Evolutionary conservation across 2,113 vertebrate genomes (phyloP).

Genomic region (Pao palembangensis): DNA sequence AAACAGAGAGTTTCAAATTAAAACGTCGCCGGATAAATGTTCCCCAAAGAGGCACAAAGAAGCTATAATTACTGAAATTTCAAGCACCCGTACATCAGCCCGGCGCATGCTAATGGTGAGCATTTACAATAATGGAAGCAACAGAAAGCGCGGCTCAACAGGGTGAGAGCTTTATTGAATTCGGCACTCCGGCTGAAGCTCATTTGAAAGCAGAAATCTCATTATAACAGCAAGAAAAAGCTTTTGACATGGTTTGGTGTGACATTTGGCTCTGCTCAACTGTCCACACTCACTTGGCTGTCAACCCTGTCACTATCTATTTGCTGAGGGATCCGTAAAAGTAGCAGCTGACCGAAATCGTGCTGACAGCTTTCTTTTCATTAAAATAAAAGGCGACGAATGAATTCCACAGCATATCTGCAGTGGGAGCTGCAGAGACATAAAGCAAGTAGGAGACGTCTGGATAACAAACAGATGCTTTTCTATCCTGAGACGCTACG

Average conservation of each 20-base stretch:
- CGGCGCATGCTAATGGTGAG: constrained; percentile 42
- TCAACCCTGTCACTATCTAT: constrained; percentile 73
- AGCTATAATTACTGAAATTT: constrained; percentile 23
- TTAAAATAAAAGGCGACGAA: constrained; percentile 65
- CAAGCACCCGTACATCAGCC: too few relatives aligned
- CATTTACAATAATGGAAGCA: constrained; percentile 34
- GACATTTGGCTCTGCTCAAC: constrained; percentile 65
- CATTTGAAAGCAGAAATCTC: constrained; percentile 62
- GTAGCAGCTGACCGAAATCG: constrained; percentile 47
- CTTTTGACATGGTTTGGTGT: constrained; percentile 59
- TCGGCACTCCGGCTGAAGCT: constrained; percentile 30
- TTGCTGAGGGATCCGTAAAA: constrained; percentile 54
- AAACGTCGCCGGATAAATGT: neutral
- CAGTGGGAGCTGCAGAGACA: constrained; percentile 5
- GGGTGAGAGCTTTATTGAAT: constrained; percentile 46
- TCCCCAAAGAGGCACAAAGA: neutral
- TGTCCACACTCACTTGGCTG: constrained; percentile 58
- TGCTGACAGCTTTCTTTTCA: constrained; percentile 67
- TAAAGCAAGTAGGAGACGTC: constrained; percentile 37
- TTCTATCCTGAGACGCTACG: constrained; percentile 38
- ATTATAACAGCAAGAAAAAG: constrained; percentile 63
- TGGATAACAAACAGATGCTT: constrained; percentile 33
- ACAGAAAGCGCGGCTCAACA: constrained; percentile 48
- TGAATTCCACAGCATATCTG: constrained; percentile 53
- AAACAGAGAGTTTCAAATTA: neutral